Percentiles rank a stretch among this genome's conserved stretches.
Conservation (phyloP, 2,888 invertebrate genomes). For the Dichetophora obliterata region DNA sequence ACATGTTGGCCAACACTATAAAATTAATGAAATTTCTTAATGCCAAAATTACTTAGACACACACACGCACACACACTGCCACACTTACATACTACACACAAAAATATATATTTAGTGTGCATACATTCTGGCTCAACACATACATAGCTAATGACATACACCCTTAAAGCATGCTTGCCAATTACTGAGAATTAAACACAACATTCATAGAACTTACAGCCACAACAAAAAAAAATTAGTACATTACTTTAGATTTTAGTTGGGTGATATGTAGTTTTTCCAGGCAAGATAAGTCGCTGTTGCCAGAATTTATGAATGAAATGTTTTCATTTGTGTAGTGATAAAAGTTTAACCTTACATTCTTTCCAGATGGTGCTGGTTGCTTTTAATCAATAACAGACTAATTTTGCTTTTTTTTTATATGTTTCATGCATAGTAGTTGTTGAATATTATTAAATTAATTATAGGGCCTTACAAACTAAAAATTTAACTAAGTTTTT, state of each 20-base stretch:
- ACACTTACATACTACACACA: neutral
- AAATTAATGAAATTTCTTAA: slow-evolving; percentile 38
- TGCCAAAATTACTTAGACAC: slow-evolving; percentile 10
- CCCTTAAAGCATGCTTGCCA: neutral
- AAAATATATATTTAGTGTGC: neutral
- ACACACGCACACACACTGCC: neutral
- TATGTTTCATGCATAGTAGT: too few species aligned
- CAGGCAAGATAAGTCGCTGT: too few species aligned
- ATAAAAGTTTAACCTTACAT: too few species aligned
- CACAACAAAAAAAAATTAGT: neutral
- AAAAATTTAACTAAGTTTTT: too few species aligned
- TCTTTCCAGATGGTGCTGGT: too few species aligned
- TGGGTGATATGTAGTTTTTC: too few species aligned
- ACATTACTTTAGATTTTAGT: neutral
- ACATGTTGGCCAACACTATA: slow-evolving; percentile 29
- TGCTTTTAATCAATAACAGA: too few species aligned
- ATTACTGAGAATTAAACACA: neutral
- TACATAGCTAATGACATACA: neutral
- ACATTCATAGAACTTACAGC: neutral
- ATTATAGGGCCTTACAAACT: too few species aligned
- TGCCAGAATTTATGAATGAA: too few species aligned
- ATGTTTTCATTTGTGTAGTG: too few species aligned
- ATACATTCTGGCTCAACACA: neutral
- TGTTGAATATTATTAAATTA: too few species aligned
- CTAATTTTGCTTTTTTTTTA: too few species aligned